Evolutionary conservation across 2,113 vertebrate species (phyloP), one percentile per base, ranked within the genome.

Genomic region (Phalacrocorax pelagicus): DNA sequence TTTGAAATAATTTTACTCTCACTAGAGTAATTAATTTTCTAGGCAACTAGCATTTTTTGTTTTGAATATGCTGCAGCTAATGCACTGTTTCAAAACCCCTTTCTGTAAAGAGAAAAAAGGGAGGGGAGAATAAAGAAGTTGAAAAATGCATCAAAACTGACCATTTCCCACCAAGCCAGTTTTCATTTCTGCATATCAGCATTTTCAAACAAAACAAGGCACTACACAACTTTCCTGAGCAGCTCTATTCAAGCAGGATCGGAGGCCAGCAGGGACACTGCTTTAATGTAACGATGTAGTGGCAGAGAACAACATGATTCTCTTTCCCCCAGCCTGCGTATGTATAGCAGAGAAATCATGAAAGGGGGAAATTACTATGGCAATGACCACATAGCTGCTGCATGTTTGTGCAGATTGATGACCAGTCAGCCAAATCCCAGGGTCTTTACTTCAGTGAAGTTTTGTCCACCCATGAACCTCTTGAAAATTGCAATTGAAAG

Each of bases 81-180:
- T 85, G 82, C 78, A 79, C 66, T 82, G 23, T 59, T 95, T 94
- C 81, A 79, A 92, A 94, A 44, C 9, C 19, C 18, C 11, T 34
- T 92, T 87, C 84, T 91, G 30, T 36, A 54, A 71, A 69, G 40
- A 72, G 30, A 73, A 63, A 73, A 66, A 79, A 34, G 10, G 38
- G 47, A 69, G 26, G 24, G 58, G 27, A 72, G 71, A 82, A 82
- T 40, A 61, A 72, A 74, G 79, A 88, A 83, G 38, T 72, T 72
- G 49, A 79, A 93, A 93, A 96, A 93, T 80, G 81, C 87, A 91
- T 88, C 66, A 89, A 90, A 95, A 97, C 58, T 90, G 94, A 70
- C 87, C 94, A 80, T 94, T 96, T 91, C 81, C 54, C 90, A 93
- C 84, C 96, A 94, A 95, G 87, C 49, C 81, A 88, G 84, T 93